phyloP scores from a whole-genome alignment of 2,113 vertebrate genomes.

The Sitta europaea region DNA sequence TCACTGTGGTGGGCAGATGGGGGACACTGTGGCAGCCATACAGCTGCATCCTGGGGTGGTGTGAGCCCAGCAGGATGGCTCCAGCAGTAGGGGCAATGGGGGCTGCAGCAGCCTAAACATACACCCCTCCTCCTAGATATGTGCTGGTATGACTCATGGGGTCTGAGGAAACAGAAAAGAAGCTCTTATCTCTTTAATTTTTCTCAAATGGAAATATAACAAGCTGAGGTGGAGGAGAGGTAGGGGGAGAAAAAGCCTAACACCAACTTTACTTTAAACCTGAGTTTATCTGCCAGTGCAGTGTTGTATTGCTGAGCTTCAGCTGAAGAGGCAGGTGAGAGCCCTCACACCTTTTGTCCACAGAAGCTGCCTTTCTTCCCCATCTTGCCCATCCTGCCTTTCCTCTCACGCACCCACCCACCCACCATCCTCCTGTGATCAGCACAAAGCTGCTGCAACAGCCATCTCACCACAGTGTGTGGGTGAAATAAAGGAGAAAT shows the following conservation, averaged over 20 bases:
- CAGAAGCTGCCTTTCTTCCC: not conserved
- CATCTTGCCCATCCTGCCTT: not conserved
- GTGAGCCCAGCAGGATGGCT: not conserved
- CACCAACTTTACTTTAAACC: not conserved
- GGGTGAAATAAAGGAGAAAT: not conserved
- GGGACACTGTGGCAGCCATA: rapidly evolving
- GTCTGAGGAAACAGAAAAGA: not conserved
- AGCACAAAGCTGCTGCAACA: not conserved
- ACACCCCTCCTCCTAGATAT: not conserved
- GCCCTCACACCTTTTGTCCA: not conserved
- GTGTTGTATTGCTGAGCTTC: not conserved
- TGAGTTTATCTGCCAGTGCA: not conserved
- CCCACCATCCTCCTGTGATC: not conserved
- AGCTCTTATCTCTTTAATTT: not conserved
- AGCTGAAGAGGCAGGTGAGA: not conserved
- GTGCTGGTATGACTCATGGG: rapidly evolving
- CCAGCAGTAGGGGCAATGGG: rapidly evolving
- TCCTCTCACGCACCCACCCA: not conserved
- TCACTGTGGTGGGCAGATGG: rapidly evolving
- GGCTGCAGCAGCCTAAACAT: not conserved
- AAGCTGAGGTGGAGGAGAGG: not conserved
- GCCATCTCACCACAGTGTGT: not conserved
- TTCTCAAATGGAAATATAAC: not conserved
- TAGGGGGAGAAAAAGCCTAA: not conserved
- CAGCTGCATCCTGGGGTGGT: rapidly evolving